Evolutionary conservation across 2,888 invertebrate species (phyloP).

Genomic region (Empis livida): DNA sequence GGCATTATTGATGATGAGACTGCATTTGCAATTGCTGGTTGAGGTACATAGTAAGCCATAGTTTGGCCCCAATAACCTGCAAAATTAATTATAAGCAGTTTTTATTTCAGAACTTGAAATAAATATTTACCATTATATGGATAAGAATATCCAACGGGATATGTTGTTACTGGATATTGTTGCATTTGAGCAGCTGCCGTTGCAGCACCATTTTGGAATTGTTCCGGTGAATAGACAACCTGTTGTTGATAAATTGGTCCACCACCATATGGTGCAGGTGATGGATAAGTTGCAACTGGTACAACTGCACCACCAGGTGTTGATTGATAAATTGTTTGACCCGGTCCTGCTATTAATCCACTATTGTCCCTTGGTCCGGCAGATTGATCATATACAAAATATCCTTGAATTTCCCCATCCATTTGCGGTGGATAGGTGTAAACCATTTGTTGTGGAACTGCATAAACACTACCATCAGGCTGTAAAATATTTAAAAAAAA

Average conservation of each 20-base stretch:
- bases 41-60: constrained; percentile 36
- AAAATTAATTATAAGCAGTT: not conserved
- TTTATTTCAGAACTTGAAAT: not conserved
- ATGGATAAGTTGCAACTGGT: constrained; percentile 21
- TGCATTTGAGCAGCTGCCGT: constrained; percentile 27
- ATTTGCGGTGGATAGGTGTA: constrained; percentile 32
- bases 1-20: constrained; percentile 27
- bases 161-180: constrained; percentile 33
- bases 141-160: constrained; percentile 35
- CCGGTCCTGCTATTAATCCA: constrained; percentile 23
- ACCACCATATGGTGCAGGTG: constrained; percentile 10
- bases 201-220: constrained; percentile 20
- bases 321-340: constrained; percentile 30
- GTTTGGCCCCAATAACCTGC: constrained; percentile 31
- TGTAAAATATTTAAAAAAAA: constrained; percentile 15
- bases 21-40: constrained; percentile 23
- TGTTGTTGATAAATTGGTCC: constrained; percentile 33
- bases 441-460: constrained; percentile 35
- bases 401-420: constrained; percentile 32
- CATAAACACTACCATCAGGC: constrained; percentile 36
- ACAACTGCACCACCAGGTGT: constrained; percentile 27
- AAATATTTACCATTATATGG: constrained; percentile 28
- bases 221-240: constrained; percentile 34
- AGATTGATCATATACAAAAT: constrained; percentile 33
- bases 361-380: constrained; percentile 26